phyloP scores from a whole-genome alignment of 2,888 invertebrate genomes.

The Epistrophella euchroma region DNA sequence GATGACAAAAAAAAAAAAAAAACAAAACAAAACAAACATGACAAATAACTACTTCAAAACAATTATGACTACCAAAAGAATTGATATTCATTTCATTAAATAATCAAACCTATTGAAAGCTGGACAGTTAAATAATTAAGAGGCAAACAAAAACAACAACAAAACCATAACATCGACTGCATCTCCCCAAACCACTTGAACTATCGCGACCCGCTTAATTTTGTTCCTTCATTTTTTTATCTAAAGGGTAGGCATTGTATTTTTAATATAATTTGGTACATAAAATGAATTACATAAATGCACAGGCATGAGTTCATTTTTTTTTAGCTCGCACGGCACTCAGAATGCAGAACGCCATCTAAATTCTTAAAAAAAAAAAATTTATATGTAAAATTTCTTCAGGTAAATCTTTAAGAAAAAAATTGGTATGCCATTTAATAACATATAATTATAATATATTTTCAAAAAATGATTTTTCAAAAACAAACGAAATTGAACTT shows the following conservation, averaged over 20 bases:
- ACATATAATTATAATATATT: too few species aligned
- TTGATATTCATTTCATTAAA: conserved; percentile 14
- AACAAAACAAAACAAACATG: neutral
- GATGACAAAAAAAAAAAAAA: neutral
- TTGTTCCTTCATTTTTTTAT: neutral
- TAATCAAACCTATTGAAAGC: conserved; percentile 46
- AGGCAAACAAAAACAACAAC: conserved; percentile 1
- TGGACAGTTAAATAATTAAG: conserved; percentile 45
- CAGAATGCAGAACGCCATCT: too few species aligned
- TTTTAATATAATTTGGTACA: neutral
- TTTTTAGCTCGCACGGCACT: too few species aligned
- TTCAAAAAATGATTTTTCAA: too few species aligned
- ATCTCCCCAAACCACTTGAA: conserved; percentile 52
- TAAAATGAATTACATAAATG: too few species aligned
- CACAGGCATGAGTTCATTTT: too few species aligned
- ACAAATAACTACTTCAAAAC: neutral
- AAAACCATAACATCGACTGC: conserved; percentile 1
- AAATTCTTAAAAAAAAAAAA: too few species aligned
- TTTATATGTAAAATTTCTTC: too few species aligned
- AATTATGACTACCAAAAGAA: conserved; percentile 9
- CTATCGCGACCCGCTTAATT: conserved; percentile 46
- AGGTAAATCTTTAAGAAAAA: too few species aligned
- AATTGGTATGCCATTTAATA: too few species aligned
- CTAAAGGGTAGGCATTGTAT: neutral
- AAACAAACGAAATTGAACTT: too few species aligned